Conservation (phyloP, 2,113 vertebrate genomes). For the Condylura cristata region DNA sequence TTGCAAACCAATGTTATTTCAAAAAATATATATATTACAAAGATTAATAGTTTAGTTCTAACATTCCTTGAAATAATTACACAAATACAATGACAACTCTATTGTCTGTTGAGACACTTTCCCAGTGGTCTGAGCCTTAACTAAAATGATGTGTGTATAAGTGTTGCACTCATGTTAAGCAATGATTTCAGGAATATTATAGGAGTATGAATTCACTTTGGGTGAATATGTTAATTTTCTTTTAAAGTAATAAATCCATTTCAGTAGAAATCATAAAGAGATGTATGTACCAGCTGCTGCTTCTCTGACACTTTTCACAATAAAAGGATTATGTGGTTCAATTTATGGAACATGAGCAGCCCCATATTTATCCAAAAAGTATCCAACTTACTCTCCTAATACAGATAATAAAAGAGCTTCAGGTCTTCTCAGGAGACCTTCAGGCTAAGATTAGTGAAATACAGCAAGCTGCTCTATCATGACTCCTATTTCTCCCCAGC, state of each 20-base stretch:
- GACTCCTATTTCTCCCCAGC: background rate
- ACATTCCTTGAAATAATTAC: background rate
- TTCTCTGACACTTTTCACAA: background rate
- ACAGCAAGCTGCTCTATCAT: background rate
- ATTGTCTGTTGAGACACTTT: background rate
- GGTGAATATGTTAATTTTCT: background rate
- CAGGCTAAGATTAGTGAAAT: background rate
- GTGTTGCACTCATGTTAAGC: background rate
- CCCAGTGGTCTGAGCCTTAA: background rate
- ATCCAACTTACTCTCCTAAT: background rate
- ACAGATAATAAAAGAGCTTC: background rate
- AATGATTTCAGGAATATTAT: background rate
- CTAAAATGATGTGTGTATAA: background rate
- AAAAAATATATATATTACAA: too few relatives aligned
- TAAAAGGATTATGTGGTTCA: background rate
- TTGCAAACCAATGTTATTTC: too few relatives aligned
- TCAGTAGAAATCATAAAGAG: background rate
- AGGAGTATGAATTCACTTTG: background rate
- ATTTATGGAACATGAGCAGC: background rate
- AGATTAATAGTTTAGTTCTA: background rate
- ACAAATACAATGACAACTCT: background rate
- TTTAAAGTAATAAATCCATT: background rate
- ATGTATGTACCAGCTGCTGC: background rate
- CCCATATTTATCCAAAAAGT: background rate
- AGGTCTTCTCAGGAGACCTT: background rate